These are phyloP conservation scores for Polypedilum vanderplanki DNA, from an alignment of 1,140 invertebrate genomes.

Conservation along the genomic window DNA sequence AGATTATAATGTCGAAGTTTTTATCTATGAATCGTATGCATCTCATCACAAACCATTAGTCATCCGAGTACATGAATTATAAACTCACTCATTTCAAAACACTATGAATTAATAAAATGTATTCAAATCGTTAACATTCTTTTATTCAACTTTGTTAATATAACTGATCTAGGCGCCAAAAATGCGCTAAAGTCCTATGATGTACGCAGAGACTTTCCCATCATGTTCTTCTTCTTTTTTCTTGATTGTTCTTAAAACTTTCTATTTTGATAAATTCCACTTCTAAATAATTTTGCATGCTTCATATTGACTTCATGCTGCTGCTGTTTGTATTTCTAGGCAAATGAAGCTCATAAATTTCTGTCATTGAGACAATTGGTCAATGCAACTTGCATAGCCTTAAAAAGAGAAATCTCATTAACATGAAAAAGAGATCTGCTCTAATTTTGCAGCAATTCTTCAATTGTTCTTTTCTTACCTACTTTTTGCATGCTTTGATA, in stretches of 20 bases:
- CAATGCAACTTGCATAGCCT: not conserved
- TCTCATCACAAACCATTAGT: no score
- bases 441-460: not conserved
- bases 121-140: no score
- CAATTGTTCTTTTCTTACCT: not conserved
- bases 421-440: not conserved
- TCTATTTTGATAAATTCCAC: constrained; percentile 11
- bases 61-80: no score
- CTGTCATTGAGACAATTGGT: not conserved
- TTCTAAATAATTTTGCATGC: not conserved
- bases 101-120: no score
- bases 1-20: no score
- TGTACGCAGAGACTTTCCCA: no score
- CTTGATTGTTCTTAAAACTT: not conserved
- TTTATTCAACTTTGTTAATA: no score
- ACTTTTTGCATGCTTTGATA: not conserved
- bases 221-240: not conserved
- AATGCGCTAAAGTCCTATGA: no score
- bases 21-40: no score
- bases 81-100: no score
- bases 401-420: not conserved
- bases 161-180: no score
- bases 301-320: not conserved
- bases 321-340: not conserved
- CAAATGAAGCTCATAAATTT: constrained; percentile 16